Evolutionary conservation across 1,140 invertebrate species (phyloP), one percentile per base, ranked within the genome.

Genomic region (Hypsibius dujardini): DNA sequence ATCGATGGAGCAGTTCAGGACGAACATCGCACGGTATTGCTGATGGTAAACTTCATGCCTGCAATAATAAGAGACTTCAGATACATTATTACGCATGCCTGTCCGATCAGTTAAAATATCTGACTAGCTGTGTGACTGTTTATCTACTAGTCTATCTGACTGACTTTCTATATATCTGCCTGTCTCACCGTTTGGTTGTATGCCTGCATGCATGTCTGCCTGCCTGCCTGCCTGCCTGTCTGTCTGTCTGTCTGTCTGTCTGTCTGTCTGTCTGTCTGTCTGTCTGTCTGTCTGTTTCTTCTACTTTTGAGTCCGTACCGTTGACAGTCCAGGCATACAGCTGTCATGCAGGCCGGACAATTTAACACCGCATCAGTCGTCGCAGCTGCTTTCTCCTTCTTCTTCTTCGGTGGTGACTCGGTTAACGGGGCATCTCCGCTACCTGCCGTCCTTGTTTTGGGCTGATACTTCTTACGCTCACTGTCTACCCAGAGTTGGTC

Each of bases 21-120:
- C 85, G 80, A 86, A 86, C 85, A 86, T 86, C 2, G 85, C 85
- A 74, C 85, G 76, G 76, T 84, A 86, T 74, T 86, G 85, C 70
- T 81, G 80, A 71, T 80, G 77, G 75, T 84, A 85, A 1, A 80
- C 75, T 46, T 80, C 82, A 77, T 85, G 84, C 73, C 84, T 83
- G 76, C 59, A 78, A 76, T 46, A 73, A n/a, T n/a, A n/a, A n/a
- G n/a, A n/a, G n/a, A n/a, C n/a, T n/a, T n/a, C n/a, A n/a, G n/a
- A n/a, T n/a, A n/a, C n/a, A n/a, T n/a, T n/a, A n/a, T n/a, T n/a
- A n/a, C n/a, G n/a, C n/a, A n/a, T n/a, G n/a, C n/a, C n/a, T n/a
- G n/a, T n/a, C n/a, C n/a, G n/a, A n/a, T n/a, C n/a, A n/a, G n/a
- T n/a, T n/a, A n/a, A n/a, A n/a, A n/a, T n/a, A n/a, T n/a, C n/a